These are phyloP conservation scores for Geodia barretti DNA, from an alignment of 37 sponge, comb jelly and placozoan species.

Conservation along the genomic window DNA sequence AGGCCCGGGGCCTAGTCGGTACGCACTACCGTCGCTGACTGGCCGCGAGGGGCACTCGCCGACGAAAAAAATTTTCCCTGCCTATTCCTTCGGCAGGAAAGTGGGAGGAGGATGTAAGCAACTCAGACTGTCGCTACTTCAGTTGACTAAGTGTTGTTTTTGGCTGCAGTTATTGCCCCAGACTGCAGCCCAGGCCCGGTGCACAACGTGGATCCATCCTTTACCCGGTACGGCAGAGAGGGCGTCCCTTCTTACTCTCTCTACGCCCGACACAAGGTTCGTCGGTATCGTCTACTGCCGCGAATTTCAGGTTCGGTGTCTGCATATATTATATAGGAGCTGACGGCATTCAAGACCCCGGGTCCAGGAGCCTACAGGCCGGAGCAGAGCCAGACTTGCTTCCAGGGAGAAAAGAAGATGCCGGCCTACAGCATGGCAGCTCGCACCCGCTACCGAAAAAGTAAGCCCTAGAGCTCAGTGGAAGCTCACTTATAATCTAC, in stretches of 20 bases:
- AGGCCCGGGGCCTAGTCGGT: slow-evolving; percentile 95
- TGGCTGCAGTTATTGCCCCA: slow-evolving; percentile 75
- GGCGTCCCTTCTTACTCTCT: slow-evolving; percentile 90
- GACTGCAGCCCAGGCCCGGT: slow-evolving; percentile 89
- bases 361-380: slow-evolving; percentile 87
- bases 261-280: slow-evolving; percentile 80
- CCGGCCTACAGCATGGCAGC: slow-evolving; percentile 91
- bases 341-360: slow-evolving; percentile 83
- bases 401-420: slow-evolving; percentile 74
- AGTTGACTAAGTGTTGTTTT: background rate
- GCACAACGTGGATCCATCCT: slow-evolving; percentile 80
- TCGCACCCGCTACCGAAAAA: slow-evolving; percentile 83
- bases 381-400: slow-evolving; percentile 64
- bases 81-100: slow-evolving; percentile 84
- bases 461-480: slow-evolving; percentile 33
- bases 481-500: background rate
- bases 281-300: background rate
- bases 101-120: slow-evolving; percentile 72
- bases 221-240: slow-evolving; percentile 78
- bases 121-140: background rate
- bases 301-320: background rate
- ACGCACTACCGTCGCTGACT: slow-evolving; percentile 76
- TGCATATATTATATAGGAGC: background rate
- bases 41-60: slow-evolving; percentile 74
- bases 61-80: slow-evolving; percentile 72